Conservation (phyloP, 1,140 invertebrate species). For the Drosophila lacertosa region DNA sequence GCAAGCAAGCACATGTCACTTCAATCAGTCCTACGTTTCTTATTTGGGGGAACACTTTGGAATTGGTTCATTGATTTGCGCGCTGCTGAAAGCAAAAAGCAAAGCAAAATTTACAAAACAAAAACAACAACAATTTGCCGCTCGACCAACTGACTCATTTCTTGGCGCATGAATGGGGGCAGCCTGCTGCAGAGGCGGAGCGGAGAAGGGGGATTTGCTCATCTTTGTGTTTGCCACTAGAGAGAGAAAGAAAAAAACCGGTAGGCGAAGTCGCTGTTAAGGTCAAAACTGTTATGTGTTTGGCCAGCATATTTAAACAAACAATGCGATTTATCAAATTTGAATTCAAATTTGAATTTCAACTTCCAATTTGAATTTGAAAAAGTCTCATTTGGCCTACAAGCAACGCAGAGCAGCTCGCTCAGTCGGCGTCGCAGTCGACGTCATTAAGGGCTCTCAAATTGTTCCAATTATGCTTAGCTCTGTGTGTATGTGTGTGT, state of each 20-base stretch:
- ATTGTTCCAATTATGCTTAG: slow-evolving; percentile 71
- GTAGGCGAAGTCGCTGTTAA: slow-evolving; percentile 68
- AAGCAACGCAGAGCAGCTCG: slow-evolving; percentile 25
- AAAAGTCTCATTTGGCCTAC: slow-evolving; percentile 71
- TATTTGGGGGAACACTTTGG: slow-evolving; percentile 46
- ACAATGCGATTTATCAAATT: slow-evolving; percentile 50
- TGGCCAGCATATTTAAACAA: slow-evolving; percentile 38
- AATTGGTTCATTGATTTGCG: slow-evolving; percentile 69
- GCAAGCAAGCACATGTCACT: slow-evolving; percentile 72
- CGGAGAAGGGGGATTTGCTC: background rate
- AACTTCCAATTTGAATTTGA: slow-evolving; percentile 58
- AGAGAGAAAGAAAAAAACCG: slow-evolving; percentile 54
- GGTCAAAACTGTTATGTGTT: slow-evolving; percentile 75
- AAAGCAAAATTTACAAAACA: slow-evolving; percentile 34
- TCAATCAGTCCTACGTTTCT: slow-evolving; percentile 14
- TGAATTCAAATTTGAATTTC: slow-evolving; percentile 52
- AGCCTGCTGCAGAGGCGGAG: background rate
- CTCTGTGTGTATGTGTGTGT: slow-evolving; percentile 29
- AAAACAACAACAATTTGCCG: slow-evolving; percentile 29
- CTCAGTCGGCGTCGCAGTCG: slow-evolving; percentile 32
- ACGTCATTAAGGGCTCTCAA: slow-evolving; percentile 78
- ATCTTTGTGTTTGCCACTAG: slow-evolving; percentile 47
- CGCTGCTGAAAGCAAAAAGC: slow-evolving; percentile 30
- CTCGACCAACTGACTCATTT: slow-evolving; percentile 77
- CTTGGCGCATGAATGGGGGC: slow-evolving; percentile 48